phyloP scores from a whole-genome alignment of 2,888 invertebrate genomes.

The Cheilosia variabilis region DNA sequence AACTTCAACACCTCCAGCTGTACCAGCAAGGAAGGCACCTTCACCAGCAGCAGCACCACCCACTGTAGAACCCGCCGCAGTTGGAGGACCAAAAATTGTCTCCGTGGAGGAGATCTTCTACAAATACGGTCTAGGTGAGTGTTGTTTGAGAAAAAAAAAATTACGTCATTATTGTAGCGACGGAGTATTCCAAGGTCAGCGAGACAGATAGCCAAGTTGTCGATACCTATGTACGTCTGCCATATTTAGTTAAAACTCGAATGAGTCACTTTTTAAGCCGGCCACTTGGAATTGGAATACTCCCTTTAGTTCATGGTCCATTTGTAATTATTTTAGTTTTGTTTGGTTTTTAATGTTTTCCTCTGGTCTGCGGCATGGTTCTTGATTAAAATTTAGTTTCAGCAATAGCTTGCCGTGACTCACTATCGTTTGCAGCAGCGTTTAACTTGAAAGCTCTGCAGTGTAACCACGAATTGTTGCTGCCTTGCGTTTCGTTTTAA shows the following conservation, averaged over 20 bases:
- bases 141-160: slow-evolving; percentile 16
- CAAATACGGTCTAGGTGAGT: slow-evolving; percentile 88
- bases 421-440: slow-evolving; percentile 32
- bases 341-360: slow-evolving; percentile 19
- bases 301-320: slow-evolving; percentile 25
- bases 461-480: slow-evolving; percentile 20
- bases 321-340: slow-evolving; percentile 44
- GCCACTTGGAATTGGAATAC: slow-evolving; percentile 11
- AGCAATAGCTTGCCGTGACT: slow-evolving; percentile 34
- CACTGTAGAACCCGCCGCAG: slow-evolving; percentile 44
- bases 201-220: slow-evolving; percentile 8
- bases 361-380: not conserved
- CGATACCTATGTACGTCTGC: slow-evolving; percentile 31
- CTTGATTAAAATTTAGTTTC: slow-evolving; percentile 21
- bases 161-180: slow-evolving; percentile 61
- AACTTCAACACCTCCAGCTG: slow-evolving; percentile 46
- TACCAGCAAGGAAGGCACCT: slow-evolving; percentile 63
- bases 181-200: slow-evolving; percentile 72
- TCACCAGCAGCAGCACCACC: slow-evolving; percentile 68
- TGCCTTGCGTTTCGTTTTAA: slow-evolving; percentile 44
- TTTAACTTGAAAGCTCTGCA: slow-evolving; percentile 45
- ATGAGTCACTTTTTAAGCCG: slow-evolving; percentile 42
- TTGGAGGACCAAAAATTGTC: slow-evolving; percentile 78
- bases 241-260: slow-evolving; percentile 7
- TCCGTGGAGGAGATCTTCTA: slow-evolving; percentile 87